Conservation (phyloP, 2,797 vertebrate species). For the Podarcis lilfordi region DNA sequence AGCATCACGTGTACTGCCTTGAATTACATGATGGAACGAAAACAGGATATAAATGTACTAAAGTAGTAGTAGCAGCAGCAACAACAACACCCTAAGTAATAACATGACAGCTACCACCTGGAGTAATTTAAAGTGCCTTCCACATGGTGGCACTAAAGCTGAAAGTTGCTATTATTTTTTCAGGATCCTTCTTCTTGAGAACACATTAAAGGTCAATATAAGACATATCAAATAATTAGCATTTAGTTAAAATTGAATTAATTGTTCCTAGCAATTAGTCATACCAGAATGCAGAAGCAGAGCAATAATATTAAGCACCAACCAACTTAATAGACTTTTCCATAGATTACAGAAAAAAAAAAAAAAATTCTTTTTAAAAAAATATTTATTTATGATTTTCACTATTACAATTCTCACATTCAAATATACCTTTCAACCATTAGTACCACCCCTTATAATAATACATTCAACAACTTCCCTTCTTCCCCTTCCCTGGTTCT, state of each 20-base stretch:
- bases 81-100: neutral
- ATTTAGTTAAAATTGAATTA: slow-evolving; percentile 18
- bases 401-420: no score
- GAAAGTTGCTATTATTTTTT: neutral
- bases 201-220: neutral
- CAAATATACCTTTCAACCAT: no score
- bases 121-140: neutral
- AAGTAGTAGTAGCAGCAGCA: no score
- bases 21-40: neutral
- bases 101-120: neutral
- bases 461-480: no score
- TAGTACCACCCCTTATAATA: no score
- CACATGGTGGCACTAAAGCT: neutral
- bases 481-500: no score
- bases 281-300: neutral
- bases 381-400: no score
- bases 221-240: slow-evolving; percentile 8
- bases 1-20: neutral
- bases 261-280: neutral
- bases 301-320: slow-evolving; percentile 1
- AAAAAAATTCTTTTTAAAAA: neutral
- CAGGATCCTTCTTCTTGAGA: neutral
- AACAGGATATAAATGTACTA: neutral
- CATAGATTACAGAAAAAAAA: neutral
- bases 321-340: neutral